A percentile compares a stretch with the other conserved stretches of the same genome.
phyloP scores from a whole-genome alignment of 2,113 vertebrate genomes.

The Ariopsis seemanni region DNA sequence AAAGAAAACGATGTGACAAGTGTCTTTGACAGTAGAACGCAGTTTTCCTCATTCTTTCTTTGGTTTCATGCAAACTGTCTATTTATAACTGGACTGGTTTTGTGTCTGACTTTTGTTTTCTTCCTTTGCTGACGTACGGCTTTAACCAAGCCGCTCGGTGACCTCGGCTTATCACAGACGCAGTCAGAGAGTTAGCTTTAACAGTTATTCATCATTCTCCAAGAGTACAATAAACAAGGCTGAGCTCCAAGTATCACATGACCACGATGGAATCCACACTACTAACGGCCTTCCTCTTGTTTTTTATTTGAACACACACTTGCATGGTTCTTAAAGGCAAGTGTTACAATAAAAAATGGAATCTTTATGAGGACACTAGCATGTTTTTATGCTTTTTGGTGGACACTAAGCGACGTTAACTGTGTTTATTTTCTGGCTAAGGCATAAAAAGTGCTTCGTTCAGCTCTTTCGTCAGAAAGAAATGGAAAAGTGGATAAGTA shows the following conservation, averaged over 20 bases:
- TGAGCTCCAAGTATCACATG: constrained; percentile 41
- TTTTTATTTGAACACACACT: background rate
- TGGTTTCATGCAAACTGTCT: constrained; percentile 18
- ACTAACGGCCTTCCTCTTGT: constrained; percentile 24
- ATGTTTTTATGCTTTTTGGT: constrained; percentile 13
- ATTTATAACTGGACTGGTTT: constrained; percentile 18
- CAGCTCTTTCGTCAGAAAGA: background rate
- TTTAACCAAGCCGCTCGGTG: constrained; percentile 37
- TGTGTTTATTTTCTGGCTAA: background rate
- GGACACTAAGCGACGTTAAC: background rate
- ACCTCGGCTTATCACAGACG: constrained; percentile 45
- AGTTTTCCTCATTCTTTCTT: background rate
- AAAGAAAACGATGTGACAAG: background rate
- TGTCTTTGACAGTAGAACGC: background rate
- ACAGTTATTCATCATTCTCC: constrained; percentile 55
- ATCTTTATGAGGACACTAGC: background rate
- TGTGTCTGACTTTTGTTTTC: background rate
- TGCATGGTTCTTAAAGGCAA: background rate
- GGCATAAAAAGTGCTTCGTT: background rate
- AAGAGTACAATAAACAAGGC: constrained; percentile 53
- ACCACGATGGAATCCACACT: constrained; percentile 15
- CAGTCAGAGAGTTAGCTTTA: constrained; percentile 38
- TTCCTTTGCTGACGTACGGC: constrained; percentile 29
- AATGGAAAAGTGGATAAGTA: background rate
- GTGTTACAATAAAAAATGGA: background rate